Evolutionary conservation across 92 coral and sea anemone genomes (phyloP), one percentile per base, ranked within the genome.

Genomic region (Zoanthus sociatus): DNA sequence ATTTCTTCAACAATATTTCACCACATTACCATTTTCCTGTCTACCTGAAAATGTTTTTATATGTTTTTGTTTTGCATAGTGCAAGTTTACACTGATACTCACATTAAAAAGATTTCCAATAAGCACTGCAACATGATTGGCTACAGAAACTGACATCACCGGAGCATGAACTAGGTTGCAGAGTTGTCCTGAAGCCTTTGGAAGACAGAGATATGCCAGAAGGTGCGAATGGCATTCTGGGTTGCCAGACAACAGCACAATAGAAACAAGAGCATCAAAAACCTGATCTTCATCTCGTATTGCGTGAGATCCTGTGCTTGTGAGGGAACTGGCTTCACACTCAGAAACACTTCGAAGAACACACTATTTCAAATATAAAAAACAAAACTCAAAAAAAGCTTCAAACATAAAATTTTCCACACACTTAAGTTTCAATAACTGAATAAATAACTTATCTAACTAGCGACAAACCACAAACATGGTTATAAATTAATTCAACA

Each of bases 151-250:
- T 60, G 92, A 78, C 48, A 74, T 66, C 18, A 89, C 78, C 8
- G 94, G 92, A 78, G 93, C 88, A 83, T 91, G 97, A 5, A 96
- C 93, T 67, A 97, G 78, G 14, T 87, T 68, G 12, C 94, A 90
- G 14, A 97, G 97, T 84, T 95, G 97, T 9, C 93, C 93, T 5
- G 98, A 93, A 11, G 99, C 97, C 78, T 92, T 95, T 13, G 99
- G 99, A 8, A 97, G 94, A 78, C 99, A 97, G 16, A 97, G 92
- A 69, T 97, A 95, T 0, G 99, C 98, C 84, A 97, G 84, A 9
- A 97, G 88, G 17, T 95, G 92, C 0, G 96, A 92, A 63, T 97
- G 99, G 54, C 99, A 97, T 75, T 97, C 99, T 0, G 99, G 99
- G 83, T 97, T 97, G 32, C 98, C 98, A 50, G 98, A 97, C 15